Evolutionary conservation across 1,140 invertebrate species (phyloP).

Genomic region (Scylla paramamosain): DNA sequence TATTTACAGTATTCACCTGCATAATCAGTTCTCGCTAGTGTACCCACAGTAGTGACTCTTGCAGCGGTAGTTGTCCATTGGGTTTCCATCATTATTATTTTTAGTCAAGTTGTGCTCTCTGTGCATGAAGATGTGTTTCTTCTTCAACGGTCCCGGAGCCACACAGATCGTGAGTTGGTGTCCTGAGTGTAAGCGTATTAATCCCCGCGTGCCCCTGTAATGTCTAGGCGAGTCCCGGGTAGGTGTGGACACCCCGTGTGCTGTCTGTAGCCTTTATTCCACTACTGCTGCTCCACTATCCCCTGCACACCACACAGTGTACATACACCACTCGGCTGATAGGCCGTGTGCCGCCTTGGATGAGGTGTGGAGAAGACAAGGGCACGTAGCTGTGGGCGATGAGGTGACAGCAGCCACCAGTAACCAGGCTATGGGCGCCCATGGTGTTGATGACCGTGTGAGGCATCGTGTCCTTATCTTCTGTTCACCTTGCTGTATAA

Average conservation of each 20-base stretch:
- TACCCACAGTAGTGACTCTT: slow-evolving; percentile 75
- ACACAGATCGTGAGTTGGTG: slow-evolving; percentile 78
- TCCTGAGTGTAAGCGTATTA: slow-evolving; percentile 76
- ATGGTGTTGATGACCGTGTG: slow-evolving; percentile 40
- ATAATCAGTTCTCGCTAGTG: slow-evolving; percentile 77
- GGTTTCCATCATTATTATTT: slow-evolving; percentile 77
- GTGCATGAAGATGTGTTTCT: slow-evolving; percentile 78
- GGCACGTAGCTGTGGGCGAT: slow-evolving; percentile 63
- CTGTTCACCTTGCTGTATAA: slow-evolving; percentile 75
- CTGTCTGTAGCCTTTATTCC: slow-evolving; percentile 75
- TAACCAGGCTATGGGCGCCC: slow-evolving; percentile 57
- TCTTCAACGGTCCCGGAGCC: slow-evolving; percentile 77
- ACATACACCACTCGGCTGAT: slow-evolving; percentile 73
- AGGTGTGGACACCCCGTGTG: slow-evolving; percentile 76
- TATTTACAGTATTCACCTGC: slow-evolving; percentile 77
- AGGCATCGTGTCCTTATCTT: slow-evolving; percentile 71
- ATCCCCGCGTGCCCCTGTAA: slow-evolving; percentile 76
- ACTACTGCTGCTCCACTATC: slow-evolving; percentile 76
- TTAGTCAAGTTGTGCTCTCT: slow-evolving; percentile 77
- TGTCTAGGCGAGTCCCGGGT: slow-evolving; percentile 75
- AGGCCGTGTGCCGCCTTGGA: slow-evolving; percentile 71
- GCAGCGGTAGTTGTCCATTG: slow-evolving; percentile 77
- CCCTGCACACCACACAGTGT: slow-evolving; percentile 75
- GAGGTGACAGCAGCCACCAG: slow-evolving; percentile 57
- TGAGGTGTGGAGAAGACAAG: slow-evolving; percentile 76